phyloP scores from a whole-genome alignment of 2,888 invertebrate genomes.

The Drosophila aldrichi region DNA sequence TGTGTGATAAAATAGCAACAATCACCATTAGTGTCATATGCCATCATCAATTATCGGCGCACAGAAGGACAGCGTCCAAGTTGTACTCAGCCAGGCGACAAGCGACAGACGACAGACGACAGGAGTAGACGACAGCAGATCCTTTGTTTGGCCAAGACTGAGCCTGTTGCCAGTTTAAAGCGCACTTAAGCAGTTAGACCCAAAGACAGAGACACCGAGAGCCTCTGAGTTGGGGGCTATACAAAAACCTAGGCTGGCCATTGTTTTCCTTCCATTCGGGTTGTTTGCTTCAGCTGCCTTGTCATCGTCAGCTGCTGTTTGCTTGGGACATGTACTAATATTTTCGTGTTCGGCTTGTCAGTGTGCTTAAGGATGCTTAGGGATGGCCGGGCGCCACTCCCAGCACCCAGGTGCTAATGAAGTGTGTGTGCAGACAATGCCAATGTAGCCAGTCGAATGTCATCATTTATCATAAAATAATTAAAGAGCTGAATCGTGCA shows the following conservation, averaged over 20 bases:
- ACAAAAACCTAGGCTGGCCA: conserved; percentile 42
- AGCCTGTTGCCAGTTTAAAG: conserved; percentile 72
- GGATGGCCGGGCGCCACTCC: conserved; percentile 21
- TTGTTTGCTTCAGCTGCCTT: conserved; percentile 46
- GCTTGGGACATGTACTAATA: conserved; percentile 68
- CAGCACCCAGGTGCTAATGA: conserved; percentile 78
- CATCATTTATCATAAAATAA: conserved; percentile 85
- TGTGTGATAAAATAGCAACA: conserved; percentile 81
- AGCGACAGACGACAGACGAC: conserved; percentile 14
- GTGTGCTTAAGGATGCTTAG: conserved; percentile 38
- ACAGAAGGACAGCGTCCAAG: conserved; percentile 54
- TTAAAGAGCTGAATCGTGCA: conserved; percentile 72
- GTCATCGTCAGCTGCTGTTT: conserved; percentile 80
- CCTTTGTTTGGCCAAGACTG: conserved; percentile 56
- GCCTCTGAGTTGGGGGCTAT: not conserved
- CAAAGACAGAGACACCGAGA: not conserved
- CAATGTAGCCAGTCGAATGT: conserved; percentile 65
- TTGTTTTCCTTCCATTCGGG: conserved; percentile 42
- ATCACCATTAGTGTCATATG: conserved; percentile 82
- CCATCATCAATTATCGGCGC: conserved; percentile 79
- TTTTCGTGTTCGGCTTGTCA: conserved; percentile 75
- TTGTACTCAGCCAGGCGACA: conserved; percentile 29
- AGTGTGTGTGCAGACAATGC: conserved; percentile 58
- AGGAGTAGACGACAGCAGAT: conserved; percentile 15
- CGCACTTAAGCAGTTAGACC: conserved; percentile 66